Conservation (phyloP, 1,140 invertebrate genomes). For the Zaprionus camerounensis region DNA sequence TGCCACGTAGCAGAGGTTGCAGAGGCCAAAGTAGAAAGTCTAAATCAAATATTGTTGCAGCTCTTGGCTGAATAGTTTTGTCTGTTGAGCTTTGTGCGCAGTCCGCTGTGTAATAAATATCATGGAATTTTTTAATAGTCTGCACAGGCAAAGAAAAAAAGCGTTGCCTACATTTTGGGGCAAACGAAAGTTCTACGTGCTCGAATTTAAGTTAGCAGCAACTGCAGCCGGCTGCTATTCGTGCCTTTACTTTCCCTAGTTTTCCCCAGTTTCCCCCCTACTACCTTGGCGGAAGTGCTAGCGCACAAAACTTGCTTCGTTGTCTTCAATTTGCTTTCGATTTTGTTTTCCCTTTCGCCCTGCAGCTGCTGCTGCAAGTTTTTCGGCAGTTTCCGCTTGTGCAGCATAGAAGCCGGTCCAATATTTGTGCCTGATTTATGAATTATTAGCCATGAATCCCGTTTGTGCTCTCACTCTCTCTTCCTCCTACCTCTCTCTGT, state of each 20-base stretch:
- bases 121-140: conserved; percentile 75
- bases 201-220: conserved; percentile 68
- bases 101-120: conserved; percentile 66
- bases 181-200: conserved; percentile 67
- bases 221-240: conserved; percentile 13
- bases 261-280: background rate
- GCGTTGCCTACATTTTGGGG: conserved; percentile 54
- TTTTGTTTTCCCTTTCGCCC: conserved; percentile 60
- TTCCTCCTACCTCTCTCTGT: conserved; percentile 6
- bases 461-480: background rate
- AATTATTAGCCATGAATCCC: conserved; percentile 59
- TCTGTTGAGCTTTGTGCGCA: conserved; percentile 14
- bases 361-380: conserved; percentile 43
- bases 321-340: conserved; percentile 81
- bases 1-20: conserved; percentile 14
- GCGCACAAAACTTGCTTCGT: conserved; percentile 62
- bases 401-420: conserved; percentile 3
- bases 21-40: conserved; percentile 6
- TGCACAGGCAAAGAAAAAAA: conserved; percentile 30
- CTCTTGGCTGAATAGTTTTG: conserved; percentile 38
- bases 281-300: conserved; percentile 47
- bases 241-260: conserved; percentile 1
- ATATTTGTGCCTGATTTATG: conserved; percentile 65
- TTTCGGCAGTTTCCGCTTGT: conserved; percentile 63
- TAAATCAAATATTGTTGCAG: conserved; percentile 55